phyloP scores from a whole-genome alignment of 2,888 invertebrate species.

The Tuta absoluta region DNA sequence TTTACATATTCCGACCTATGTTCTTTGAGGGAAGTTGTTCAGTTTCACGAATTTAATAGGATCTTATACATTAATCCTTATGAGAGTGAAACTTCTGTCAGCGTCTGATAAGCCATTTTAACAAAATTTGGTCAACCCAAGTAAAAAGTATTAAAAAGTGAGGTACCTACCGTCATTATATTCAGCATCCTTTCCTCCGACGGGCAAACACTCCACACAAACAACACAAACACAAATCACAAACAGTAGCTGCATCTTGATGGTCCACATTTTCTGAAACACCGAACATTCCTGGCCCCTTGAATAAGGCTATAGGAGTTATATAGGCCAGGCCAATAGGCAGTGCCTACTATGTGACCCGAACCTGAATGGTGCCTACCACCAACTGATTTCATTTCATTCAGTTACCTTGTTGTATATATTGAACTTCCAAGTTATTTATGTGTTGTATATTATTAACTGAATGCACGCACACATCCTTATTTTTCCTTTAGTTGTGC shows the following conservation, averaged over 20 bases:
- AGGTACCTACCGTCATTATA: neutral
- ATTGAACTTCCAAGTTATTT: neutral
- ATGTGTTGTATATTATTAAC: neutral
- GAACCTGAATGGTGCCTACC: neutral
- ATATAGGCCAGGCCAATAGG: constrained; percentile 38
- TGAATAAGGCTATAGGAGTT: constrained; percentile 37
- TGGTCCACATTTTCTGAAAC: constrained; percentile 23
- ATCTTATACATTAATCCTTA: too few species aligned
- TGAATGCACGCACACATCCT: neutral
- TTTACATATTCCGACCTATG: too few species aligned
- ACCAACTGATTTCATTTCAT: neutral
- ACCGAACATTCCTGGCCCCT: constrained; percentile 37
- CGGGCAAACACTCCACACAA: constrained; percentile 3
- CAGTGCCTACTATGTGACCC: constrained; percentile 35
- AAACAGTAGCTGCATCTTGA: constrained; percentile 34
- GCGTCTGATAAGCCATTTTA: too few species aligned
- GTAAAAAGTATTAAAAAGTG: neutral
- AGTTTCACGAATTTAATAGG: too few species aligned
- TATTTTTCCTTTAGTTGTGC: neutral
- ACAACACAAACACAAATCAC: constrained; percentile 35
- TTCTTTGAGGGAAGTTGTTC: too few species aligned
- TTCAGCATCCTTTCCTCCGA: constrained; percentile 13
- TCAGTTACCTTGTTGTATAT: neutral
- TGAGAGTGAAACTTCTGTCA: too few species aligned
- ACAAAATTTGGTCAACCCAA: neutral